Evolutionary conservation across 2,113 vertebrate species (phyloP), one percentile per base, ranked within the genome.

Genomic region (Ploceus nigricollis): DNA sequence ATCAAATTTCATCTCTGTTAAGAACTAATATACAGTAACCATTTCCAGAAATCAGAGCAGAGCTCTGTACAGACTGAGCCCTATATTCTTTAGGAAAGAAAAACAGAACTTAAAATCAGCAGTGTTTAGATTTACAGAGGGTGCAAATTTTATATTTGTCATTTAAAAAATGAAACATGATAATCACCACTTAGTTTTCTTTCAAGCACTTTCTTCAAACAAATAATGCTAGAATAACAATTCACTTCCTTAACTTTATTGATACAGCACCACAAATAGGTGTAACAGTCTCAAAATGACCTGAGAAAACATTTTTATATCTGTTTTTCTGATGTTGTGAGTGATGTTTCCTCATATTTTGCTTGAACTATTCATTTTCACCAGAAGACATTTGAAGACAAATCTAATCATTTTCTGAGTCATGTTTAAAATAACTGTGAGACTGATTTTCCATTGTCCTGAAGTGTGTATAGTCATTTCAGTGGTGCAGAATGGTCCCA

Each of bases 391-490:
- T 42, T 42, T 80, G 75, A 96, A 89, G 54, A 37, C n/a, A 87
- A 96, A 82, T 69, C 37, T 65, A 75, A 92, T 89, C 0, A 78
- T 89, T 87, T 94, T 89, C 61, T 87, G 69, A 94, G 76, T 95
- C 27, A 81, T 92, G 73, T 94, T 75, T 53, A 87, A 92, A 94
- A 89, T 84, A 93, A 91, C 77, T 28, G 9, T 39, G 58, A 65
- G 69, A 83, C 82, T 89, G 82, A 95, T 97, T 94, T 87, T 82
- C 53, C 69, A 79, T 94, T 95, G 81, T 92, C 45, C 39, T 76
- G 77, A 88, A 89, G 48, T 63, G 40, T 7, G 5, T 81, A 53
- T 44, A 81, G 72, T 78, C 80, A 71, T 92, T 92, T 89, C 88
- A 39, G 2, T 75, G 48, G 60, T 71, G 47, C 65, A 84, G 57